Conservation (phyloP, 2,888 invertebrate species). For the Loripinus fragilis region DNA sequence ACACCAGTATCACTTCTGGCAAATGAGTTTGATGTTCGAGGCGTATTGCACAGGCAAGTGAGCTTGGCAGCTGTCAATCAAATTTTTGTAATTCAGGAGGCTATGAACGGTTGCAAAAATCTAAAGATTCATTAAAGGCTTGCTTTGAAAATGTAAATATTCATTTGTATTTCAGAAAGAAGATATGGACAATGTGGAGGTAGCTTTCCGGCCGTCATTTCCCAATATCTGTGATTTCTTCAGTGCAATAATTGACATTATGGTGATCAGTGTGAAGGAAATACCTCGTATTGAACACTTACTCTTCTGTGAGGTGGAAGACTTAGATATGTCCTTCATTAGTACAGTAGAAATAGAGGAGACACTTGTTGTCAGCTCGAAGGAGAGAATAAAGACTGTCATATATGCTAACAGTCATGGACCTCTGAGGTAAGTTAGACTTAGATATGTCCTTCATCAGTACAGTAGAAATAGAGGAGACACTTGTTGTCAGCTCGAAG, state of each 20-base stretch:
- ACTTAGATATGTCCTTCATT: conserved; percentile 68
- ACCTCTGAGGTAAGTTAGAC: conserved; percentile 76
- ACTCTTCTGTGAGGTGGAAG: conserved; percentile 78
- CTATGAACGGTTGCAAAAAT: too few species aligned
- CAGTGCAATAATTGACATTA: conserved; percentile 78
- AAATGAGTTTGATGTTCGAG: too few species aligned
- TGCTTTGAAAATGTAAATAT: too few species aligned
- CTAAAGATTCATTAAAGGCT: too few species aligned
- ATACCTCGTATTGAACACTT: conserved; percentile 78
- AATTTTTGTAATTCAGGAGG: too few species aligned
- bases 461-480: conserved; percentile 75
- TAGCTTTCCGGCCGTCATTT: conserved; percentile 75
- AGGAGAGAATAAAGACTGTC: conserved; percentile 72
- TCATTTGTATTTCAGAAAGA: conserved; percentile 71
- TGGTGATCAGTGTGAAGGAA: conserved; percentile 76
- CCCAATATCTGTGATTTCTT: conserved; percentile 75
- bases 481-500: conserved; percentile 75
- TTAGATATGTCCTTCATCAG: conserved; percentile 67
- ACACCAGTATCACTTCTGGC: too few species aligned
- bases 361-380: conserved; percentile 74
- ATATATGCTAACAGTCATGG: conserved; percentile 79
- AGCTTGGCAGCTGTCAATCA: too few species aligned
- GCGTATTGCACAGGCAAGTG: too few species aligned
- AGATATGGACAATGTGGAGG: conserved; percentile 67
- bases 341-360: conserved; percentile 75